phyloP scores from a whole-genome alignment of 2,888 invertebrate species.

The Dryadula phaetusa region DNA sequence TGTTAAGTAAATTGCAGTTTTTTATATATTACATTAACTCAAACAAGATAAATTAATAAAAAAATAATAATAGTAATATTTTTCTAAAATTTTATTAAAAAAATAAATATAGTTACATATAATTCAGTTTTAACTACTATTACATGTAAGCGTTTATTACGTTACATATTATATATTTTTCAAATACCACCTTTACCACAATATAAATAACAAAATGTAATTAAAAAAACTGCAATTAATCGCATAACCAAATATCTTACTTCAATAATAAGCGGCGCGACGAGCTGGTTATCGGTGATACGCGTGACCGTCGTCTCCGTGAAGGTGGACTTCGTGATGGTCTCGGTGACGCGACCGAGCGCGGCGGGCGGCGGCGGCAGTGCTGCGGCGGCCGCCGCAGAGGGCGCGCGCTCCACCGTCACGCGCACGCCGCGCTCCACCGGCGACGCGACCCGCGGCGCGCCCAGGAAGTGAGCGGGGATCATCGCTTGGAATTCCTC shows the following conservation, averaged over 20 bases:
- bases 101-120: too few species aligned
- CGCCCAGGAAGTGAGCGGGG: conserved; percentile 92
- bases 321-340: conserved; percentile 97
- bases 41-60: neutral
- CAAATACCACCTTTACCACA: neutral
- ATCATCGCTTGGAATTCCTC: conserved; percentile 98
- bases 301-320: conserved; percentile 97
- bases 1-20: conserved; percentile 16
- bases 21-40: neutral
- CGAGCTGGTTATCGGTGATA: conserved; percentile 95
- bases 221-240: conserved; percentile 13
- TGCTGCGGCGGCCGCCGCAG: conserved; percentile 85
- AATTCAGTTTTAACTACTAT: neutral
- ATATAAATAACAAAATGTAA: neutral
- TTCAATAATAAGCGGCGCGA: conserved; percentile 94
- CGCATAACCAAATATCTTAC: conserved; percentile 74
- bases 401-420: conserved; percentile 94
- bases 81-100: too few species aligned
- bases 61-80: too few species aligned
- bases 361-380: conserved; percentile 93
- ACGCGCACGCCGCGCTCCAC: conserved; percentile 79
- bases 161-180: neutral
- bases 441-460: conserved; percentile 62
- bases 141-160: neutral
- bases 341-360: conserved; percentile 95